These are phyloP conservation scores for Apostichopus parvimensis DNA, from an alignment of 35 echinoderm and acorn worm genomes.

Conservation along the genomic window DNA sequence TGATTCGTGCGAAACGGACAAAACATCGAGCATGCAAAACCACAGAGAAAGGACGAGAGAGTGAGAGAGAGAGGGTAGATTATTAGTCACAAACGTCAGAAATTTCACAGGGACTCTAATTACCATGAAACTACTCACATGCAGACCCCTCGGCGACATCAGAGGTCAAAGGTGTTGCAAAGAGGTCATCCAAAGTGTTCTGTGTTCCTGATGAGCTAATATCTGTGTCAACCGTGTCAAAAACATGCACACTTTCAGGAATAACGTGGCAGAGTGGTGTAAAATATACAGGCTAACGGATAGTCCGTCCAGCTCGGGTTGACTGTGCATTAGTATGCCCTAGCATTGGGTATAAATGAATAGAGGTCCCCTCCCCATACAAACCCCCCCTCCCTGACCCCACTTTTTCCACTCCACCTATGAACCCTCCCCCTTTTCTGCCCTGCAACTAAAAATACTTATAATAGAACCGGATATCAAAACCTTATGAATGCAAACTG, in stretches of 20 bases:
- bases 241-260: constrained; percentile 17
- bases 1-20: background rate
- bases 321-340: too few relatives aligned
- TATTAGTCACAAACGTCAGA: background rate
- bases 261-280: background rate
- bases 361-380: too few relatives aligned
- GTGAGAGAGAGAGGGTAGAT: background rate
- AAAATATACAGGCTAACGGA: too few relatives aligned
- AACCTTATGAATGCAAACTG: too few relatives aligned
- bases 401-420: too few relatives aligned
- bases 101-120: background rate
- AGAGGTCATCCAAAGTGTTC: constrained; percentile 46
- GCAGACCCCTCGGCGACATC: constrained; percentile 46
- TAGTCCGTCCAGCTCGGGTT: too few relatives aligned
- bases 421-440: too few relatives aligned
- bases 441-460: too few relatives aligned
- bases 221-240: constrained; percentile 45
- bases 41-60: background rate
- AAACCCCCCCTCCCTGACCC: too few relatives aligned
- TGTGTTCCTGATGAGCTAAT: constrained; percentile 34
- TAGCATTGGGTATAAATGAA: too few relatives aligned
- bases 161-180: constrained; percentile 54
- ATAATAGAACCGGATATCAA: too few relatives aligned
- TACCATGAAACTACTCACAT: constrained; percentile 37
- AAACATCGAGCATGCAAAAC: background rate